Evolutionary conservation across 2,797 vertebrate genomes (phyloP).

Genomic region (Sternotherus odoratus): DNA sequence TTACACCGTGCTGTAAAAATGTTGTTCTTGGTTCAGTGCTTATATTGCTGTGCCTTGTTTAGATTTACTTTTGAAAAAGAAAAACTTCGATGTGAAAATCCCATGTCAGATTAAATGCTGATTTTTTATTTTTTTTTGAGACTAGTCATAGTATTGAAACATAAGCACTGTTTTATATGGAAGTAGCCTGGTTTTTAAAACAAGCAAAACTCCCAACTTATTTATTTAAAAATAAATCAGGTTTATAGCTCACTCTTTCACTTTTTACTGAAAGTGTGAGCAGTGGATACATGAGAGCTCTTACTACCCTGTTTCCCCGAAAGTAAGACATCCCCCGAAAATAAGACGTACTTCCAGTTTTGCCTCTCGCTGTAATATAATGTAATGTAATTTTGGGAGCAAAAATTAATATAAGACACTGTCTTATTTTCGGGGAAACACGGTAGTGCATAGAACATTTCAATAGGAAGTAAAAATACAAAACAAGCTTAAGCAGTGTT

Average conservation of each 20-base stretch:
- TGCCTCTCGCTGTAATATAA: too few relatives aligned
- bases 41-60: conserved; percentile 63
- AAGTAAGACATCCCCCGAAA: too few relatives aligned
- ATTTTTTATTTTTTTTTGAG: conserved; percentile 68
- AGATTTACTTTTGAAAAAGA: conserved; percentile 70
- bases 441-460: fast-evolving
- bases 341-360: too few relatives aligned
- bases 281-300: background rate
- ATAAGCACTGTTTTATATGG: background rate
- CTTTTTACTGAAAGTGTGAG: background rate
- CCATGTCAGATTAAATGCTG: conserved; percentile 62
- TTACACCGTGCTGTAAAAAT: background rate
- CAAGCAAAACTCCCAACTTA: background rate
- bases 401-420: too few relatives aligned
- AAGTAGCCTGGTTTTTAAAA: conserved; percentile 31
- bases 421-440: too few relatives aligned
- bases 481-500: background rate
- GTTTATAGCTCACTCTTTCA: background rate
- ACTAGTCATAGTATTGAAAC: conserved; percentile 54
- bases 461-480: background rate
- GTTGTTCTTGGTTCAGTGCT: conserved; percentile 46
- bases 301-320: too few relatives aligned
- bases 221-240: background rate
- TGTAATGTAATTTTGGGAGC: too few relatives aligned
- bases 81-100: conserved; percentile 66